phyloP scores from a whole-genome alignment of 2,113 vertebrate species.

The Phocoena phocoena region DNA sequence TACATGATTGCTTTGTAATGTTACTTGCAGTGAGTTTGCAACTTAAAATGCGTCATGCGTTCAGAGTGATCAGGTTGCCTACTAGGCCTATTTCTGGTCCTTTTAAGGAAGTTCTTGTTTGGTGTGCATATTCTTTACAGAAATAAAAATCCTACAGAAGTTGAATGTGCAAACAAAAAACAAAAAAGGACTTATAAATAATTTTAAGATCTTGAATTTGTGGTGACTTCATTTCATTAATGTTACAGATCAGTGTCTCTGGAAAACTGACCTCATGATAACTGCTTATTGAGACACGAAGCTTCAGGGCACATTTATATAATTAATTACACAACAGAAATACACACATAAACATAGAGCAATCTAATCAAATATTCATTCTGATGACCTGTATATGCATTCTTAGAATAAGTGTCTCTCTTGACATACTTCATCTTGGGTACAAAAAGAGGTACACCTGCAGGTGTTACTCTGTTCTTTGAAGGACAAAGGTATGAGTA shows the following conservation, averaged over 20 bases:
- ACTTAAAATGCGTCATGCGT: background rate
- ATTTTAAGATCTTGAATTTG: background rate
- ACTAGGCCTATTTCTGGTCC: background rate
- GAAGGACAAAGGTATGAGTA: background rate
- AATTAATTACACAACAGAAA: background rate
- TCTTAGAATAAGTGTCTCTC: background rate
- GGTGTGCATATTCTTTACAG: background rate
- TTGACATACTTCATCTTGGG: background rate
- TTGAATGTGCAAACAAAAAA: slow-evolving; percentile 1
- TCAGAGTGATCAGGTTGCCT: background rate
- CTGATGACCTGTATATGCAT: background rate
- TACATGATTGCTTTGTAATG: background rate
- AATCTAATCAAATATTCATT: background rate
- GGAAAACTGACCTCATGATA: background rate
- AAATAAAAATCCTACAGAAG: background rate
- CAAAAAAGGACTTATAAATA: background rate
- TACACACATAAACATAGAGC: background rate
- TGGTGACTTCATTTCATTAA: background rate
- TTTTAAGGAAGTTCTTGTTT: slow-evolving; percentile 10
- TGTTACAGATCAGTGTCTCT: background rate
- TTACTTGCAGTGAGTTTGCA: background rate
- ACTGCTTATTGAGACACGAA: background rate
- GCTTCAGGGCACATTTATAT: background rate
- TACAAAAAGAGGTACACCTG: background rate
- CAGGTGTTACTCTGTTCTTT: background rate